phyloP scores from a whole-genome alignment of 2,888 invertebrate genomes.

The Drosophila diplacantha region DNA sequence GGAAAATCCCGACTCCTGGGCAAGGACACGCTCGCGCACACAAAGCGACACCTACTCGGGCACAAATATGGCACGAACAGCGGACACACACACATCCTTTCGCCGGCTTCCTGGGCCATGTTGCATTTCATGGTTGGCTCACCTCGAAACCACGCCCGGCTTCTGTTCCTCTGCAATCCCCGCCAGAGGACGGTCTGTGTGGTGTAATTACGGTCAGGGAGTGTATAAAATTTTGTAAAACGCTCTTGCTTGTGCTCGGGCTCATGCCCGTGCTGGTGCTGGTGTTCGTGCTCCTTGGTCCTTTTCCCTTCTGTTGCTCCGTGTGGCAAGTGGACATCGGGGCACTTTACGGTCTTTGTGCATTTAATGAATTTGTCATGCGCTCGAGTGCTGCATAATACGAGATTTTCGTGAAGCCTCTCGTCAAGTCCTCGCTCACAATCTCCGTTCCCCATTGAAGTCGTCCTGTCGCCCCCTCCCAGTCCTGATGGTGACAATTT shows the following conservation, averaged over 20 bases:
- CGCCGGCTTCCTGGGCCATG: conserved; percentile 28
- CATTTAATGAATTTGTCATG: conserved; percentile 64
- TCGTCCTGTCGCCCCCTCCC: conserved; percentile 8
- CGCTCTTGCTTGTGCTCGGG: conserved; percentile 22
- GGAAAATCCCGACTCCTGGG: conserved; percentile 15
- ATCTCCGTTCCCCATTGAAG: conserved; percentile 6
- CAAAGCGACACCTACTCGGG: conserved; percentile 24
- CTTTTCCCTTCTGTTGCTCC: conserved; percentile 15
- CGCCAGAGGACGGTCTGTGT: conserved; percentile 27
- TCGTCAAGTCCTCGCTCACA: conserved; percentile 10
- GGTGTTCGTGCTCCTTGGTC: conserved; percentile 5
- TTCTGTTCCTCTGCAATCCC: conserved; percentile 15
- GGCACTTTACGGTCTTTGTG: conserved; percentile 53
- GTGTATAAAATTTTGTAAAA: conserved; percentile 57
- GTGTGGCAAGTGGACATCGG: conserved; percentile 30
- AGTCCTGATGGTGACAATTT: conserved; percentile 54
- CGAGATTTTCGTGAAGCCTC: conserved; percentile 36
- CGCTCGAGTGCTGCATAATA: conserved; percentile 53
- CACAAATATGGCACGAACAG: conserved; percentile 17
- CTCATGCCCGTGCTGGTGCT: background rate
- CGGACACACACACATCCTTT: conserved; percentile 9
- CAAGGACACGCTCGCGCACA: conserved; percentile 1
- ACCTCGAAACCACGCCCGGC: conserved; percentile 46
- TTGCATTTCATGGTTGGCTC: conserved; percentile 53
- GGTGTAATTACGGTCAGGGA: conserved; percentile 66